A percentile compares a stretch with the other conserved stretches of the same genome.
Evolutionary conservation across 2,113 vertebrate genomes (phyloP).

Genomic region (Phasianus colchicus): DNA sequence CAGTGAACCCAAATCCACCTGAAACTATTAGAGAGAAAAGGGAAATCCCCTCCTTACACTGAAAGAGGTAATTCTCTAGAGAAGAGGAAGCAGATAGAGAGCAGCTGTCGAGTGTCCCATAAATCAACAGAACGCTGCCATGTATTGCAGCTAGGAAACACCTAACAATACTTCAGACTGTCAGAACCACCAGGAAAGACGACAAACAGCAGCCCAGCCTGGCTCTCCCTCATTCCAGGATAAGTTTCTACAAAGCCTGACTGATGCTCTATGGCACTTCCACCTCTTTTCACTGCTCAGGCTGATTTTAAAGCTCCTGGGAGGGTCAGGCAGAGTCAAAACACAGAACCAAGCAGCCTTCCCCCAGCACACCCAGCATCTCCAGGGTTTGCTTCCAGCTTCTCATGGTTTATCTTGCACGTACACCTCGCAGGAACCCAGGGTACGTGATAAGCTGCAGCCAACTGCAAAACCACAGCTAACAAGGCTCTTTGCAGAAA

Average conservation of each 20-base stretch:
- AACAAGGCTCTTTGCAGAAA: neutral
- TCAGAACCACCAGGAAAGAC: neutral
- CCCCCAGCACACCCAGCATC: accelerated
- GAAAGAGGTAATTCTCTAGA: neutral
- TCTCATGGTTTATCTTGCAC: neutral
- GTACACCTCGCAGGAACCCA: neutral
- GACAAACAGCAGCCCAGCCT: neutral
- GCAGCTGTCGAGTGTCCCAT: neutral
- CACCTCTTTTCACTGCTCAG: neutral
- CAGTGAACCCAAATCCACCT: neutral
- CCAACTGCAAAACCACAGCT: neutral
- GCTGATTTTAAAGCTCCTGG: neutral
- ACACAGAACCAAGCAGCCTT: neutral
- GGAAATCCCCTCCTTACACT: neutral
- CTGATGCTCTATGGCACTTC: neutral
- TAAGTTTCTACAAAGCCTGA: neutral
- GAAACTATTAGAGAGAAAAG: neutral
- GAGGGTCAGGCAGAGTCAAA: neutral
- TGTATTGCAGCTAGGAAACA: neutral
- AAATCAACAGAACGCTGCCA: neutral
- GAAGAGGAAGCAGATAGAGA: neutral
- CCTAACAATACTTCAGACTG: neutral
- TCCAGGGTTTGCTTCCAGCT: neutral
- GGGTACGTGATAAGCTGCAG: accelerated
- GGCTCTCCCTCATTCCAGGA: neutral